Conservation (phyloP, 64 coral and sea anemone species). For the Stichodactyla helianthus region DNA sequence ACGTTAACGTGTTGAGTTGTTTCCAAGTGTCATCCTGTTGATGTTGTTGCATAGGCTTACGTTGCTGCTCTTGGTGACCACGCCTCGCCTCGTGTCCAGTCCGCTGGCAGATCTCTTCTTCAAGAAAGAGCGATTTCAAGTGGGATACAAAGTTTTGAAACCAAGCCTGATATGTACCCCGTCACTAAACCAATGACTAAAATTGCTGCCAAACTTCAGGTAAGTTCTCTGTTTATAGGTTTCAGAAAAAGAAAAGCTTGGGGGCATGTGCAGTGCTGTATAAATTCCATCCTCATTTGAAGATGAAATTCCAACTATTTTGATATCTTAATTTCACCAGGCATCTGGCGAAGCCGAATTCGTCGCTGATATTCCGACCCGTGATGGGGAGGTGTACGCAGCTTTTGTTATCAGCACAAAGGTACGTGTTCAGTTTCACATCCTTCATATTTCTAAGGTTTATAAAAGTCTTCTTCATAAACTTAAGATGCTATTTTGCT, state of each 20-base stretch:
- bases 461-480: too few relatives aligned
- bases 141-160: slow-evolving; percentile 72
- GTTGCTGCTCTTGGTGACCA: slow-evolving; percentile 65
- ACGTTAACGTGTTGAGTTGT: too few relatives aligned
- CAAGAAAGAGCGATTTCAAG: slow-evolving; percentile 56
- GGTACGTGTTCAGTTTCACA: background rate
- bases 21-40: too few relatives aligned
- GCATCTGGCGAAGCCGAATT: slow-evolving; percentile 19
- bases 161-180: slow-evolving; percentile 54
- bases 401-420: slow-evolving; percentile 46
- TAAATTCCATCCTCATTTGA: too few relatives aligned
- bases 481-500: too few relatives aligned
- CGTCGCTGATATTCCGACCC: slow-evolving; percentile 7
- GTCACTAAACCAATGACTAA: slow-evolving; percentile 93
- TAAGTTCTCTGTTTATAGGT: background rate
- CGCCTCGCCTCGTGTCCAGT: slow-evolving; percentile 56
- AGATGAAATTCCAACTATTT: too few relatives aligned
- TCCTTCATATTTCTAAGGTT: background rate
- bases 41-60: slow-evolving; percentile 57
- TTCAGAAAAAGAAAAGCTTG: too few relatives aligned
- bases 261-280: too few relatives aligned
- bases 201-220: slow-evolving; percentile 80
- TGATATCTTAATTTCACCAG: background rate
- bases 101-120: slow-evolving; percentile 56
- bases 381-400: slow-evolving; percentile 40